These are phyloP conservation scores for Coranthus polyacanthus DNA, from an alignment of 2,797 vertebrate species.

Conservation along the genomic window DNA sequence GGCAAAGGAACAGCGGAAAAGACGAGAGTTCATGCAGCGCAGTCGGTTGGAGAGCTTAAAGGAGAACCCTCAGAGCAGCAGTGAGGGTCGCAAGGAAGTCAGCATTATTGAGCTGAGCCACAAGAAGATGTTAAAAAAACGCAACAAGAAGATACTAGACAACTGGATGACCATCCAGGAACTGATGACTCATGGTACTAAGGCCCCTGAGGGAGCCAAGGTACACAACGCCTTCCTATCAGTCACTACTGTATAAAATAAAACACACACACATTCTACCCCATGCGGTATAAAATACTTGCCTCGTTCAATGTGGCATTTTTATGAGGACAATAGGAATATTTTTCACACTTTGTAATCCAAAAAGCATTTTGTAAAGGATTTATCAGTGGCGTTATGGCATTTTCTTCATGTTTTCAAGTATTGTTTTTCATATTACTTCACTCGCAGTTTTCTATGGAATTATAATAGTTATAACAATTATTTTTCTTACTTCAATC, in stretches of 20 bases:
- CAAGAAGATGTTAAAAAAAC: conserved; percentile 99
- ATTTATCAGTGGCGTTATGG: conserved; percentile 77
- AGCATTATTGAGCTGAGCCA: conserved; percentile 98
- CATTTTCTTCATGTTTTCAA: conserved; percentile 76
- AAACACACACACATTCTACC: conserved; percentile 85
- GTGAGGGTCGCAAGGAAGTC: conserved; percentile 91
- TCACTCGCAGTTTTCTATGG: conserved; percentile 75
- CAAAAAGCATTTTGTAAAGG: conserved; percentile 93
- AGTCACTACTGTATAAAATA: conserved; percentile 94
- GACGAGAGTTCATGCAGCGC: conserved; percentile 96
- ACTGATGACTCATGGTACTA: conserved; percentile 97
- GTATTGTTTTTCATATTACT: conserved; percentile 68
- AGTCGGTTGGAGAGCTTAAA: conserved; percentile 93
- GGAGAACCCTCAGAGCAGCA: conserved; percentile 93
- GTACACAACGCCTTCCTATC: conserved; percentile 98
- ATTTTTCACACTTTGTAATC: conserved; percentile 96
- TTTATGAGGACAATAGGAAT: conserved; percentile 90
- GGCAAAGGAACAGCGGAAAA: conserved; percentile 93
- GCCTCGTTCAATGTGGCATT: conserved; percentile 99
- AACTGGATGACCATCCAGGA: conserved; percentile 99
- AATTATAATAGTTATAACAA: conserved; percentile 63
- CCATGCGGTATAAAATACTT: conserved; percentile 93
- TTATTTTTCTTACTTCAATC: conserved; percentile 74
- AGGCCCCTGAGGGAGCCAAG: conserved; percentile 92
- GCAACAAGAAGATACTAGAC: conserved; percentile 99